These are phyloP conservation scores for Datnioides undecimradiatus DNA, from an alignment of 2,113 vertebrate genomes.

Conservation along the genomic window DNA sequence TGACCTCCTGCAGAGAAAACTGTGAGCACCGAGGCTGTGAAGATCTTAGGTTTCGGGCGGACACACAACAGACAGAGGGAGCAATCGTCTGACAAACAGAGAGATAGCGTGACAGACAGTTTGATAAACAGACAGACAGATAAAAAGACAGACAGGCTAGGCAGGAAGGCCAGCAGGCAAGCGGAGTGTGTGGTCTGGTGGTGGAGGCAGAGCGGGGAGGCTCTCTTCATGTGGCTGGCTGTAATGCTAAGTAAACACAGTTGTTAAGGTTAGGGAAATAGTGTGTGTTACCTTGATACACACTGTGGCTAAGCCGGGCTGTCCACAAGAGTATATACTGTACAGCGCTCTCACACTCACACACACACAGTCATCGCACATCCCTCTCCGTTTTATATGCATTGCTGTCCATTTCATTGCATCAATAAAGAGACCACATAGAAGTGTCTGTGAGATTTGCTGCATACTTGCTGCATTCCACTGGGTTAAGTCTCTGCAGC, in stretches of 20 bases:
- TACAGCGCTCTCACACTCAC: slow-evolving; percentile 14
- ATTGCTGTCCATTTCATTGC: slow-evolving; percentile 68
- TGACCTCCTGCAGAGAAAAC: slow-evolving; percentile 43
- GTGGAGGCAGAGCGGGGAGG: slow-evolving; percentile 32
- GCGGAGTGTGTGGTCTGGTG: slow-evolving; percentile 60
- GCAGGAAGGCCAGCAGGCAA: slow-evolving; percentile 30
- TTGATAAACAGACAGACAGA: slow-evolving; percentile 52
- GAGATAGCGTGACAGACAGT: slow-evolving; percentile 40
- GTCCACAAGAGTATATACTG: slow-evolving; percentile 53
- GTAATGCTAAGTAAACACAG: slow-evolving; percentile 67
- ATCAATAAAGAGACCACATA: slow-evolving; percentile 71
- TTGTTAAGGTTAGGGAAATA: slow-evolving; percentile 64
- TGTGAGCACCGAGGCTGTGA: slow-evolving; percentile 44
- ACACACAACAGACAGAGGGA: slow-evolving; percentile 32
- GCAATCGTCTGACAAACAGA: slow-evolving; percentile 28
- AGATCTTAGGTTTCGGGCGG: slow-evolving; percentile 54
- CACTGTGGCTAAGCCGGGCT: slow-evolving; percentile 54
- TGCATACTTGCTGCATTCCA: slow-evolving; percentile 59
- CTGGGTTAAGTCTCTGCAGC: slow-evolving; percentile 37
- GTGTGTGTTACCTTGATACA: slow-evolving; percentile 68
- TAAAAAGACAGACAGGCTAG: slow-evolving; percentile 40
- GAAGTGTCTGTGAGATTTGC: slow-evolving; percentile 60
- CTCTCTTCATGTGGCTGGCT: slow-evolving; percentile 59
- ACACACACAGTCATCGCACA: slow-evolving; percentile 27
- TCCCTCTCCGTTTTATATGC: slow-evolving; percentile 57